Conservation (phyloP, 2,113 vertebrate genomes). For the Lepisosteus osseus region DNA sequence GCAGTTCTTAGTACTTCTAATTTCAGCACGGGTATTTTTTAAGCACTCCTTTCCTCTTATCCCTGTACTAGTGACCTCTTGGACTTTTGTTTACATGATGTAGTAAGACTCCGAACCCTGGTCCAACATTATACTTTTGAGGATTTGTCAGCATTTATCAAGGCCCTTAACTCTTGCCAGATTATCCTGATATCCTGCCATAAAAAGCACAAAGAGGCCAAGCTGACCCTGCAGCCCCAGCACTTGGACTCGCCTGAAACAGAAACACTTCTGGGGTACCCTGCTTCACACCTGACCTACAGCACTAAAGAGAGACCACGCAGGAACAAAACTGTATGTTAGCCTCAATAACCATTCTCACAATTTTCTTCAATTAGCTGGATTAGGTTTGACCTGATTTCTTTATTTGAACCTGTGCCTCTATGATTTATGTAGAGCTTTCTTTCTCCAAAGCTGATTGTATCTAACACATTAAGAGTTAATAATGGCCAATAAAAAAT, state of each 20-base stretch:
- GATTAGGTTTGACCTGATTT: background rate
- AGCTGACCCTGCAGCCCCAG: background rate
- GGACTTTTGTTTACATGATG: too few species aligned
- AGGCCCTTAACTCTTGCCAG: slow-evolving; percentile 48
- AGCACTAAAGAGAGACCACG: background rate
- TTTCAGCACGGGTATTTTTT: too few species aligned
- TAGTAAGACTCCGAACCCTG: too few species aligned
- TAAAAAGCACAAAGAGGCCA: slow-evolving; percentile 29
- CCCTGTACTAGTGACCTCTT: too few species aligned
- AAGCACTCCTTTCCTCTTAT: too few species aligned
- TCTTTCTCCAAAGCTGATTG: too few species aligned
- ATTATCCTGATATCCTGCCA: slow-evolving; percentile 45
- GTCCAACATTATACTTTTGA: too few species aligned
- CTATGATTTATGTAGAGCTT: slow-evolving; percentile 9
- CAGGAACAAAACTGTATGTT: slow-evolving; percentile 11
- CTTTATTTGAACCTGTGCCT: background rate
- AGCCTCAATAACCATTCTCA: background rate
- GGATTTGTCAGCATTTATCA: background rate
- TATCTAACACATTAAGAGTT: background rate
- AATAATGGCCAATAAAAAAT: too few species aligned
- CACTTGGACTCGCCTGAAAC: slow-evolving; percentile 35
- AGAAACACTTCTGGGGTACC: slow-evolving; percentile 42
- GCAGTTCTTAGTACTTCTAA: too few species aligned
- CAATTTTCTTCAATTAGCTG: background rate
- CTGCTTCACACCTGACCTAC: background rate